Percentiles rank a stretch among this genome's conserved stretches.
These are phyloP conservation scores for Agrotis segetum DNA, from an alignment of 2,888 invertebrate species.

Conservation along the genomic window DNA sequence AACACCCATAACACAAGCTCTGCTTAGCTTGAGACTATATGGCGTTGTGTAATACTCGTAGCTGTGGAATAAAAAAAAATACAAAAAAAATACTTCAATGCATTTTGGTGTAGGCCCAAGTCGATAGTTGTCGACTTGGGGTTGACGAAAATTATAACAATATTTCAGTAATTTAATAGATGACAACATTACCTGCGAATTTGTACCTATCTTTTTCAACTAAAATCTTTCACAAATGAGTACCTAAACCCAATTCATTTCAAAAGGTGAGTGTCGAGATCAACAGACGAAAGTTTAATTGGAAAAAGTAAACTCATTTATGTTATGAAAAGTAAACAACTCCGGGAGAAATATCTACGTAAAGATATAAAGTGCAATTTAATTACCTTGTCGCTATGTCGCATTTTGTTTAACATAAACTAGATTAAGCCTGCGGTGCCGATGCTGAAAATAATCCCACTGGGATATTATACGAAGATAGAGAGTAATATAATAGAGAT, in stretches of 20 bases:
- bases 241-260: background rate
- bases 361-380: constrained; percentile 33
- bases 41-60: no score
- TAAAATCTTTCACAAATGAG: background rate
- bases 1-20: no score
- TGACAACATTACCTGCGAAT: background rate
- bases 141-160: no score
- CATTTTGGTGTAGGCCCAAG: no score
- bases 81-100: no score
- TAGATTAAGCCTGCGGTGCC: background rate
- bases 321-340: constrained; percentile 33
- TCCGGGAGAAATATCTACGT: constrained; percentile 10
- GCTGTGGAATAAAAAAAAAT: no score
- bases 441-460: background rate
- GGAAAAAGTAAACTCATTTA: constrained; percentile 57
- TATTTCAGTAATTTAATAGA: no score
- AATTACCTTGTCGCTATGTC: constrained; percentile 24
- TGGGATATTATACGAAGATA: background rate
- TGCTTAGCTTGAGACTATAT: no score
- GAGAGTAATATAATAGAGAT: no score
- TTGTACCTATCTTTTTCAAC: background rate
- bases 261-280: constrained; percentile 10
- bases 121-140: no score
- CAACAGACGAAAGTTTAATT: constrained; percentile 48
- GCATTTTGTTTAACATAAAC: constrained; percentile 1